Base-by-base conservation (phyloP, 1,140 invertebrate species). In the Drosophila funebris region DNA sequence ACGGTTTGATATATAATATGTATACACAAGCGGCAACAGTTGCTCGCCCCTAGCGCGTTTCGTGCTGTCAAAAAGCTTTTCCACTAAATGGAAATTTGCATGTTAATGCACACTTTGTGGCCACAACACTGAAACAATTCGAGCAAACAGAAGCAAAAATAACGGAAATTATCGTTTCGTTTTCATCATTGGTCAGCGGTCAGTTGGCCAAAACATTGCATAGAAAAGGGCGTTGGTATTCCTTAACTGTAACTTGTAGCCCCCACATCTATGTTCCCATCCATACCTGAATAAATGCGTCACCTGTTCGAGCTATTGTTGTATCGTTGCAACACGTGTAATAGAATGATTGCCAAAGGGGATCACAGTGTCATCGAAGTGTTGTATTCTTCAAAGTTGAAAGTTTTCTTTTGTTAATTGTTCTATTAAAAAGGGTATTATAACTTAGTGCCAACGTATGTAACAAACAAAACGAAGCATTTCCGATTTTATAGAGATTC, bases 51-150 rank as follows among this genome's bases (percentile, higher is more conserved):
- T 33, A 22, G 33, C 29, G 20, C 50, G 48, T 70, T 74, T 37
- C 39, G 37, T 75, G 79, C 64, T 48, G 50, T 46, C 64, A 67
- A 73, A 83, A 76, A 64, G 75, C 75, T 84, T 81, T 74, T 52
- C 43, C 68, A 66, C 69, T 87, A 87, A 87, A 76, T 87, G 72
- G 41, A 76, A 79, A 87, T 88, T 87, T 79, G 84, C 83, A 87
- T 87, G 83, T 88, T 69, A 66, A 60, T 41, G 57, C 43, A 61
- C 79, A 83, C 60, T 87, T 83, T 88, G 72, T 54, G 18, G 67
- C 58, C 61, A 14, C 62, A 31, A 36, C n/a, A 48, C 44, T 46
- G 22, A 22, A 22, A 37, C 50, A 53, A 36, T 11, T 60, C 54
- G 37, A 29, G 41, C 18, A 29, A 69, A 16, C 16, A 50, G 43